A percentile compares a stretch with the other conserved stretches of the same genome.
Evolutionary conservation across 53 echinoderm and acorn worm genomes (phyloP).

Genomic region (Arbacia lixula): DNA sequence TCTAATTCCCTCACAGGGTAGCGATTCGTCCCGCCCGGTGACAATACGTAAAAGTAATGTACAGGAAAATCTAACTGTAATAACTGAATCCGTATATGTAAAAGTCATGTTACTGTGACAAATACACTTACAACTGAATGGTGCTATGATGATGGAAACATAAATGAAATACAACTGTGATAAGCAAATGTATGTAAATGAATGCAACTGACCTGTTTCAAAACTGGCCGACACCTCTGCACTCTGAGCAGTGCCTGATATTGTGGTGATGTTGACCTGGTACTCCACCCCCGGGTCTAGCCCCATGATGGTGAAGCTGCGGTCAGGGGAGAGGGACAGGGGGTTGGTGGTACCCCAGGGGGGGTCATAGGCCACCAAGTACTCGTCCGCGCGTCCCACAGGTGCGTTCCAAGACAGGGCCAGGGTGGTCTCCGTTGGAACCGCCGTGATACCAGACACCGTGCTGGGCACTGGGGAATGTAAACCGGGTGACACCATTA

Average conservation of each 20-base stretch:
- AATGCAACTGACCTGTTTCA: slow-evolving; percentile 10
- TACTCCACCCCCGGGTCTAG: slow-evolving; percentile 12
- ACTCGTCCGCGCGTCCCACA: background rate
- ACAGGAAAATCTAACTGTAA: too few relatives aligned
- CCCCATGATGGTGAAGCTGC: background rate
- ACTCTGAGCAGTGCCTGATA: background rate
- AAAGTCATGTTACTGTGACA: too few relatives aligned
- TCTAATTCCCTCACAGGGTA: too few relatives aligned
- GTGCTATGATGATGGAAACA: too few relatives aligned
- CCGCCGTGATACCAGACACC: background rate
- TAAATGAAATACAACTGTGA: background rate
- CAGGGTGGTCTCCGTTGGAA: background rate
- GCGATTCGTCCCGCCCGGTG: too few relatives aligned
- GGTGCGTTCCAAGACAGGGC: slow-evolving; percentile 4
- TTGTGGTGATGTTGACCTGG: background rate
- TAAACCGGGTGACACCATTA: too few relatives aligned
- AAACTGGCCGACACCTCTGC: background rate
- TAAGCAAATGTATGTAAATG: background rate
- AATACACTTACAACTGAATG: too few relatives aligned
- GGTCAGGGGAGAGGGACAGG: background rate
- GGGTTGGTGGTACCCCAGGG: background rate
- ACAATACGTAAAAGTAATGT: too few relatives aligned
- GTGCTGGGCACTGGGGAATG: background rate
- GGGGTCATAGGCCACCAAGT: slow-evolving; percentile 5
- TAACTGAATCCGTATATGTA: too few relatives aligned